phyloP scores from a whole-genome alignment of 2,888 invertebrate genomes.

The Pinctada fucata region DNA sequence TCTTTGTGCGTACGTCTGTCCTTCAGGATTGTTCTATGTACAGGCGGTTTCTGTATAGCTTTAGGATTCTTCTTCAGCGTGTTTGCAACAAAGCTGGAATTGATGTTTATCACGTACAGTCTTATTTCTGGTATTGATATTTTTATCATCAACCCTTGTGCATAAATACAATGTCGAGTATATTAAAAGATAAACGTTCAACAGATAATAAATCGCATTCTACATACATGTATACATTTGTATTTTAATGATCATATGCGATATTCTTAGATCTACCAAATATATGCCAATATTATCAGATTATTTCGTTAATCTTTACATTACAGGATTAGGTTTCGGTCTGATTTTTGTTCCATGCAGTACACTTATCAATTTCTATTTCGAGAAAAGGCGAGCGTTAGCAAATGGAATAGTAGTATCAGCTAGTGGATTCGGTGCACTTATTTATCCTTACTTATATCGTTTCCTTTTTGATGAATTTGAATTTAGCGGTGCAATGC shows the following conservation, averaged over 20 bases:
- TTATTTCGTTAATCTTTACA: not conserved
- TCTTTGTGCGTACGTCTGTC: constrained; percentile 44
- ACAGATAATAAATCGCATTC: no score
- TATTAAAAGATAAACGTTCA: no score
- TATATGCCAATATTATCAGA: no score
- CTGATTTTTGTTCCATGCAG: constrained; percentile 56
- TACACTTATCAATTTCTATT: constrained; percentile 61
- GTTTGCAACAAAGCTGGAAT: constrained; percentile 49
- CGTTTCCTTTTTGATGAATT: constrained; percentile 42
- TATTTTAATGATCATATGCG: no score
- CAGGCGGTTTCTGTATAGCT: constrained; percentile 51
- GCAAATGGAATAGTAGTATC: constrained; percentile 62
- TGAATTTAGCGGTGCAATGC: constrained; percentile 38
- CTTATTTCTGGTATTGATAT: constrained; percentile 46
- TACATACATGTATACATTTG: no score
- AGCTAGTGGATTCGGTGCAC: constrained; percentile 59
- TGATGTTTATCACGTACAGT: constrained; percentile 50
- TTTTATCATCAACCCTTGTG: not conserved
- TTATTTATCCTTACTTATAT: constrained; percentile 54
- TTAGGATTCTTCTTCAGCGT: constrained; percentile 45
- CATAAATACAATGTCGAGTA: no score
- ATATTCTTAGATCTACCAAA: no score
- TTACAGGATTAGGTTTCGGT: constrained; percentile 60
- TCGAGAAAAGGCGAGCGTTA: constrained; percentile 54
- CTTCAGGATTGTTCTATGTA: constrained; percentile 48